phyloP scores from a whole-genome alignment of 2,113 vertebrate genomes.

The Camelus bactrianus region DNA sequence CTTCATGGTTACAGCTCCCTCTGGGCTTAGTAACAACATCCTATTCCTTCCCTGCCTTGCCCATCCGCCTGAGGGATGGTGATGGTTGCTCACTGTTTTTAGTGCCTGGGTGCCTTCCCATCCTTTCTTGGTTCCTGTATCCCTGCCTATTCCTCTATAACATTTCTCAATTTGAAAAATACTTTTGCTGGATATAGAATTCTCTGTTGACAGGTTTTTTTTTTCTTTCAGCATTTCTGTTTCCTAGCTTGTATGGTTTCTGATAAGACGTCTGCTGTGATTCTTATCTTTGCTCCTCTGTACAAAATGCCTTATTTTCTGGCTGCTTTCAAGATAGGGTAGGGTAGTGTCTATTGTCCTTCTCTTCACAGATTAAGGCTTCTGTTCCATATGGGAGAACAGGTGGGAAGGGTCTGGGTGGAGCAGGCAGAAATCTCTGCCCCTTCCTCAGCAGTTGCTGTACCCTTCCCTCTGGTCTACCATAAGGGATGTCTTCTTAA shows the following conservation, averaged over 20 bases:
- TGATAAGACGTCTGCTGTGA: constrained; percentile 17
- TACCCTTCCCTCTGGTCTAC: neutral
- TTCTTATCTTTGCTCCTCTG: neutral
- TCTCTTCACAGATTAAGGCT: neutral
- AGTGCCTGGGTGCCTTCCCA: neutral
- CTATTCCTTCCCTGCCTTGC: neutral
- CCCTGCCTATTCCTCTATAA: neutral
- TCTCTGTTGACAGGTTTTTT: neutral
- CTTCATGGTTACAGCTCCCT: neutral
- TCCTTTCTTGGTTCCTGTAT: neutral
- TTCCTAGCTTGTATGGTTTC: constrained; percentile 16
- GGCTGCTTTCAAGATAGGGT: neutral
- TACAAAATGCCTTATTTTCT: neutral
- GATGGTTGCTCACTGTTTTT: neutral
- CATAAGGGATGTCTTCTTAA: neutral
- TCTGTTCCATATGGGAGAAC: neutral
- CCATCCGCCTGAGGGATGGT: neutral
- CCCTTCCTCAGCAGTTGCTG: neutral
- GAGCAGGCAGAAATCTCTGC: neutral
- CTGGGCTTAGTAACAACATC: neutral
- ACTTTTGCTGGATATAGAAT: neutral
- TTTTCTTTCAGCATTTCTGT: neutral
- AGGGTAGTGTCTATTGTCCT: neutral
- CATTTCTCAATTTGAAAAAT: neutral
- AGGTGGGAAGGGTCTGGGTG: neutral